Percentiles rank a stretch among this genome's conserved stretches.
These are phyloP conservation scores for Eristalinus aeneus DNA, from an alignment of 2,888 invertebrate species.

Conservation along the genomic window DNA sequence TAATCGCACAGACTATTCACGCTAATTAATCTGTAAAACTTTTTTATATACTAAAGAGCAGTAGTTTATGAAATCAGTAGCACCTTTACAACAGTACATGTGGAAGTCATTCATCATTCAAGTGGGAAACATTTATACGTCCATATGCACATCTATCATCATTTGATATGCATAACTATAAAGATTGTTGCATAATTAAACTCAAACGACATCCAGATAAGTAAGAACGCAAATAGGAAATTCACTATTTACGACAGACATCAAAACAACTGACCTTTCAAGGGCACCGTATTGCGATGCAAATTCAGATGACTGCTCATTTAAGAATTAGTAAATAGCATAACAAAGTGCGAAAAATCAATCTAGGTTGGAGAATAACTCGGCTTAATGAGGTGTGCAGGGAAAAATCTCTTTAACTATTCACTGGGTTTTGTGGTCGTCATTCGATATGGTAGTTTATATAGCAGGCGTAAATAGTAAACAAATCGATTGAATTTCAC, in stretches of 20 bases:
- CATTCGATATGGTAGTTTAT: constrained; percentile 19
- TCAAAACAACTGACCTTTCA: constrained; percentile 51
- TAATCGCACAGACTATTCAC: not conserved
- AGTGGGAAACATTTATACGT: no score
- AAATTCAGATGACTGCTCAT: constrained; percentile 49
- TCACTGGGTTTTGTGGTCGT: constrained; percentile 30
- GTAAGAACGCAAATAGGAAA: constrained; percentile 44
- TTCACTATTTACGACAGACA: constrained; percentile 36
- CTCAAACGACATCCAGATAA: constrained; percentile 48
- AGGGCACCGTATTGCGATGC: constrained; percentile 61
- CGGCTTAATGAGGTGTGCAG: not conserved
- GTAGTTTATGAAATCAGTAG: not conserved
- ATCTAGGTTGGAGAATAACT: constrained; percentile 17
- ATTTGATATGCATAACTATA: constrained; percentile 12
- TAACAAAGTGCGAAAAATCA: constrained; percentile 7
- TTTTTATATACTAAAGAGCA: not conserved
- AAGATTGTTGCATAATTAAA: constrained; percentile 46
- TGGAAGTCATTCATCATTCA: not conserved
- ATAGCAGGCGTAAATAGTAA: not conserved
- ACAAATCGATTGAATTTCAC: constrained; percentile 53
- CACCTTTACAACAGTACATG: not conserved
- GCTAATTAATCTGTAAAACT: not conserved
- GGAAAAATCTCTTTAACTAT: constrained; percentile 9
- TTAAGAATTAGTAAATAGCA: constrained; percentile 32
- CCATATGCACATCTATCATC: not conserved